Evolutionary conservation across 2,797 vertebrate genomes (phyloP).

Genomic region (Taeniopygia guttata): DNA sequence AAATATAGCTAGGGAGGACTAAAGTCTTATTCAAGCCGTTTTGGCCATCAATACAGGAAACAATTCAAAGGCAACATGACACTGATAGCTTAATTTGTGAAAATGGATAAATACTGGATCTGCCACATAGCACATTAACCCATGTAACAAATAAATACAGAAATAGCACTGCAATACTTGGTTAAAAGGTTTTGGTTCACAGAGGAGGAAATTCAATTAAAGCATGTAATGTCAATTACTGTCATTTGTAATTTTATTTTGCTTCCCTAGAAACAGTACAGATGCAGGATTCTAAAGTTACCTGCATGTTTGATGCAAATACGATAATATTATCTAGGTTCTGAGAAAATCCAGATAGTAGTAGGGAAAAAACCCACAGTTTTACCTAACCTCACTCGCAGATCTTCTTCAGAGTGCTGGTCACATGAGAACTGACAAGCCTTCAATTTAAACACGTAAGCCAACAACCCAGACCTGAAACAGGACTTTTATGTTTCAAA

Average conservation of each 20-base stretch:
- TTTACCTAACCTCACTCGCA: constrained; percentile 51
- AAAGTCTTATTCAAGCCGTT: constrained; percentile 39
- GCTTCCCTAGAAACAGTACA: constrained; percentile 77
- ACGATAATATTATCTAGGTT: constrained; percentile 78
- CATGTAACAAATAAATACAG: constrained; percentile 76
- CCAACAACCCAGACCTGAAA: neutral
- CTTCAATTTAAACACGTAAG: constrained; percentile 10
- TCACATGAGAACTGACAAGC: constrained; percentile 19
- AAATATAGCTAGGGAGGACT: constrained; percentile 28
- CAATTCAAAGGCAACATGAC: constrained; percentile 66
- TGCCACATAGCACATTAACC: constrained; percentile 72
- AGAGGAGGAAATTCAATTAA: constrained; percentile 82
- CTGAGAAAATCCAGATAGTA: constrained; percentile 79
- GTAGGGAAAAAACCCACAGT: constrained; percentile 28
- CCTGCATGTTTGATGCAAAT: constrained; percentile 80
- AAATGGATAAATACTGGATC: constrained; percentile 71
- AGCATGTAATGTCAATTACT: constrained; percentile 82
- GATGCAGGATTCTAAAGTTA: constrained; percentile 78
- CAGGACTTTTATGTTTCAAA: constrained; percentile 8
- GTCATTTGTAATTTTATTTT: constrained; percentile 80
- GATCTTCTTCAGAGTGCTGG: constrained; percentile 27
- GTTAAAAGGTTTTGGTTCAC: constrained; percentile 81
- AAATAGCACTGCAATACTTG: constrained; percentile 76
- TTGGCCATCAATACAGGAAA: constrained; percentile 60
- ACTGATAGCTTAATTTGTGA: constrained; percentile 71